phyloP scores from a whole-genome alignment of 2,797 vertebrate genomes.

The Otolemur crassicaudatus region DNA sequence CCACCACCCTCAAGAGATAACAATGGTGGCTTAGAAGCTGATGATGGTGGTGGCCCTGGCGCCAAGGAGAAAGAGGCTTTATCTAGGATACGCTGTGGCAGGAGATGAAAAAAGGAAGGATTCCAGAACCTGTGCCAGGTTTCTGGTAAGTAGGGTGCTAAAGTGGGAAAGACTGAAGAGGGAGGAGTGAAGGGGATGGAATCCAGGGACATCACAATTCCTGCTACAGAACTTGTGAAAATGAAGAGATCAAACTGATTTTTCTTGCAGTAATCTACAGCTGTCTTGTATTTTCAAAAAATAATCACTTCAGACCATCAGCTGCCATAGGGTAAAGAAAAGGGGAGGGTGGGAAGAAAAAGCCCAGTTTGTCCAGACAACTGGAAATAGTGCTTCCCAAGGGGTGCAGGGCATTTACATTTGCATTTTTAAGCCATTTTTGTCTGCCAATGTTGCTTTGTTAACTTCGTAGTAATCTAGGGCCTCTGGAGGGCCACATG shows the following conservation, averaged over 20 bases:
- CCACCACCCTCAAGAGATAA: not conserved
- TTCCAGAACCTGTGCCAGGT: not conserved
- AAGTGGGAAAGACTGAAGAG: not conserved
- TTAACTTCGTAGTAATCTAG: not conserved
- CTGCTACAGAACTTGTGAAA: rapidly evolving
- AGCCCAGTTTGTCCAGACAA: not conserved
- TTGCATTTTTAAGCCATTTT: not conserved
- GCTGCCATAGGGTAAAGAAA: not conserved
- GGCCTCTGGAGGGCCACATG: not conserved
- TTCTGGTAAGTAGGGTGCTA: not conserved
- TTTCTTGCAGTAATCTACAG: too few relatives aligned
- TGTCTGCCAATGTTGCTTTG: not conserved
- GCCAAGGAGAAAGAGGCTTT: rapidly evolving
- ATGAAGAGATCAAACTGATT: not conserved
- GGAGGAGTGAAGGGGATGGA: rapidly evolving
- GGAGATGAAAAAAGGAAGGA: not conserved
- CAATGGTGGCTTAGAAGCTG: not conserved
- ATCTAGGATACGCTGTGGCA: rapidly evolving
- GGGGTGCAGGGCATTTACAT: not conserved
- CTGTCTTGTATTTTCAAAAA: not conserved
- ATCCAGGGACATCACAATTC: not conserved
- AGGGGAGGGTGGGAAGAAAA: too few relatives aligned
- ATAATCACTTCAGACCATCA: not conserved
- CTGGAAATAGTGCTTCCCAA: not conserved
- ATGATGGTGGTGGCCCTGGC: not conserved